Percentiles rank a stretch among this genome's conserved stretches.
phyloP scores from a whole-genome alignment of 2,113 vertebrate genomes.

The Pagrus major region DNA sequence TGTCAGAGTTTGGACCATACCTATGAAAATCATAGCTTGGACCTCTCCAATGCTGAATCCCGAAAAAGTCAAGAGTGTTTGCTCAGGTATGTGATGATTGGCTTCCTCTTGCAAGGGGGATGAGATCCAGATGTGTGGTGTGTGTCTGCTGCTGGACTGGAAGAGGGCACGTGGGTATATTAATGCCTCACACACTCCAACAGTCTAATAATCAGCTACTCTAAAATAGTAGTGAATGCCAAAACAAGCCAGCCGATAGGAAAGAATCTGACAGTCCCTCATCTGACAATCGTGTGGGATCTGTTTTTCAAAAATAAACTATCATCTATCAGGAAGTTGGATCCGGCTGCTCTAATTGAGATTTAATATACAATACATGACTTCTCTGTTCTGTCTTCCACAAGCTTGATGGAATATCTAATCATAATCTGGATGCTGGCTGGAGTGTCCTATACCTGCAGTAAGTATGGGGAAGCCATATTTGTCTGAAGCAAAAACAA shows the following conservation, averaged over 20 bases:
- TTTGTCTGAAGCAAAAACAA: conserved; percentile 4
- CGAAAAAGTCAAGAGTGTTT: conserved; percentile 55
- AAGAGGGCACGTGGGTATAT: conserved; percentile 44
- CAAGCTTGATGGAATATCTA: conserved; percentile 34
- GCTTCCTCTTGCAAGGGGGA: conserved; percentile 44
- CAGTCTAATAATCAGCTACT: conserved; percentile 48
- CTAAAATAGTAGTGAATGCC: conserved; percentile 38
- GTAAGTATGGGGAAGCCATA: neutral
- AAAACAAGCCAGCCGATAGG: conserved; percentile 57
- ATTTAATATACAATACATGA: conserved; percentile 28
- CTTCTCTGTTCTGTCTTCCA: conserved; percentile 18
- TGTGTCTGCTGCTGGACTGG: conserved; percentile 48
- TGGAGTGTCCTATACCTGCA: neutral
- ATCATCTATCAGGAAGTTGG: conserved; percentile 12
- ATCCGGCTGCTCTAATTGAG: conserved; percentile 36
- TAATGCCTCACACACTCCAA: conserved; percentile 33
- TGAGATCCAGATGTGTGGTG: conserved; percentile 77
- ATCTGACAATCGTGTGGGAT: conserved; percentile 35
- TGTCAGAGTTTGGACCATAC: conserved; percentile 49
- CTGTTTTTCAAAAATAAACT: conserved; percentile 55
- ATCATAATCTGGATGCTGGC: conserved; percentile 39
- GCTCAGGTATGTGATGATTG: conserved; percentile 70
- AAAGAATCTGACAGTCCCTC: conserved; percentile 44
- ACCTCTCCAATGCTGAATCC: conserved; percentile 30
- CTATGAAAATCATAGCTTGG: conserved; percentile 64